A percentile compares a stretch with the other conserved stretches of the same genome.
These are phyloP conservation scores for Acyrthosiphon pisum DNA, from an alignment of 1,140 invertebrate species.

Conservation along the genomic window DNA sequence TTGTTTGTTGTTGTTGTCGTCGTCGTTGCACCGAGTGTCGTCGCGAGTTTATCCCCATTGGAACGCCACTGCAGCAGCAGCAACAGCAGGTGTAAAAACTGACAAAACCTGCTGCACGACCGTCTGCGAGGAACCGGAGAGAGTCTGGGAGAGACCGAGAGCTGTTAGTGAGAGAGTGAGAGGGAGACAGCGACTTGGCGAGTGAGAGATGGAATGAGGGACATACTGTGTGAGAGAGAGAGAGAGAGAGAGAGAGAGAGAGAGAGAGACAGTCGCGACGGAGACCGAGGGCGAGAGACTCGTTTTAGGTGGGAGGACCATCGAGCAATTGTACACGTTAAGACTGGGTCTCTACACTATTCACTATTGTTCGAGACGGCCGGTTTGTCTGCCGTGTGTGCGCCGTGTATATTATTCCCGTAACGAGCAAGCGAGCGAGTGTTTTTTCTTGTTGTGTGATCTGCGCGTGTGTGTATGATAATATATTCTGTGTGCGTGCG, in stretches of 20 bases:
- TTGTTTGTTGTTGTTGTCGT: background rate
- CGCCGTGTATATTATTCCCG: background rate
- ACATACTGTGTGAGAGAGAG: too few species aligned
- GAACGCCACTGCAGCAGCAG: background rate
- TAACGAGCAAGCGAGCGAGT: background rate
- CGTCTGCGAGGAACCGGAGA: slow-evolving; percentile 2
- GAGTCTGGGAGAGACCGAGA: background rate
- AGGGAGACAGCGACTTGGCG: too few species aligned
- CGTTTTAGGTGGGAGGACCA: background rate
- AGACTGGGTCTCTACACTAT: background rate
- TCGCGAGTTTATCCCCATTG: background rate
- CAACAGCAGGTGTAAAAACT: background rate
- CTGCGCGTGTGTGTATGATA: background rate
- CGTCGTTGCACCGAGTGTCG: too few species aligned
- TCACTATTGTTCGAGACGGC: slow-evolving; percentile 47
- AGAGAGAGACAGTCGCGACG: too few species aligned
- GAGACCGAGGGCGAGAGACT: background rate
- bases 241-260: too few species aligned
- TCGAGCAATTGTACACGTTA: background rate
- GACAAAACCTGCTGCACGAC: slow-evolving; percentile 24
- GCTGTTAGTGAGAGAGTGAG: background rate
- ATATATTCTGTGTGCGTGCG: background rate
- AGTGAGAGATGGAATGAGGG: too few species aligned
- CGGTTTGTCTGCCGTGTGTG: slow-evolving; percentile 29
- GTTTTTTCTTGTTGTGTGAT: background rate